These are phyloP conservation scores for Etheostoma spectabile DNA, from an alignment of 2,113 vertebrate species.

Conservation along the genomic window DNA sequence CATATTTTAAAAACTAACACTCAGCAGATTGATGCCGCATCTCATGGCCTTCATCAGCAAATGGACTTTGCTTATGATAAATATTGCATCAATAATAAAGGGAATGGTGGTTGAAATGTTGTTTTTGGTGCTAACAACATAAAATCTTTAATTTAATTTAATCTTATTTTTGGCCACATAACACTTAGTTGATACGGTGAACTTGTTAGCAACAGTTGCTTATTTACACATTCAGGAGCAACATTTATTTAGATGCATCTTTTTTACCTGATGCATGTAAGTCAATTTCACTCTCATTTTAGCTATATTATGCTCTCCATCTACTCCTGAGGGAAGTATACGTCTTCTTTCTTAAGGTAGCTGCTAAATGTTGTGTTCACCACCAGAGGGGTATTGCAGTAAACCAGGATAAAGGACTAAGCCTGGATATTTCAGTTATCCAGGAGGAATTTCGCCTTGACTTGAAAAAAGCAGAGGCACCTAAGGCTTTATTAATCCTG, in stretches of 20 bases:
- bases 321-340: not conserved
- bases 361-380: not conserved
- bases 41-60: not conserved
- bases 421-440: too few relatives aligned
- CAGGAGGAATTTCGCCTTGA: too few relatives aligned
- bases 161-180: not conserved
- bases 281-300: not conserved
- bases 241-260: not conserved
- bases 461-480: too few relatives aligned
- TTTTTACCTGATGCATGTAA: slow-evolving; percentile 8
- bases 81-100: not conserved
- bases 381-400: too few relatives aligned
- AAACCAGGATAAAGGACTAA: too few relatives aligned
- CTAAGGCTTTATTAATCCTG: too few relatives aligned
- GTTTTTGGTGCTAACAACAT: not conserved
- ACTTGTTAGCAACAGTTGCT: not conserved
- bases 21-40: not conserved
- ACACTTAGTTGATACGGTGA: not conserved
- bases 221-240: slow-evolving; percentile 12
- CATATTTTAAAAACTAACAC: not conserved
- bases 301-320: not conserved
- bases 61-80: not conserved
- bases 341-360: not conserved
- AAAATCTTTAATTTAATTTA: not conserved
- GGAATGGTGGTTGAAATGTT: not conserved